phyloP scores from a whole-genome alignment of 2,113 vertebrate genomes.

The Euleptes europaea region DNA sequence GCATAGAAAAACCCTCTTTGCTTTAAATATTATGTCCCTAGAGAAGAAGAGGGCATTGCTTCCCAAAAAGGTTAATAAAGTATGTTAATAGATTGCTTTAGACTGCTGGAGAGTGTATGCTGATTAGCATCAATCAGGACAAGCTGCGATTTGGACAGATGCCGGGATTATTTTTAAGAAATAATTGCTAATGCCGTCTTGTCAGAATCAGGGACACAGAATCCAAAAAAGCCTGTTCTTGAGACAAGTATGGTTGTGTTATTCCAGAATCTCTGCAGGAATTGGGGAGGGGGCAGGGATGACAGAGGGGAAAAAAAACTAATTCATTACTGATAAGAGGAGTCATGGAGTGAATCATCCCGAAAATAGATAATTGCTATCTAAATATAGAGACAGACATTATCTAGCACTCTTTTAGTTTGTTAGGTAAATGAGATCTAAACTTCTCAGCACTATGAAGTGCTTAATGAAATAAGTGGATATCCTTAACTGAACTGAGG shows the following conservation, averaged over 20 bases:
- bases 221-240: not conserved
- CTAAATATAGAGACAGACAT: not conserved
- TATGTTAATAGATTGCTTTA: slow-evolving; percentile 29
- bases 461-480: not conserved
- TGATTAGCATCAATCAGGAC: slow-evolving; percentile 34
- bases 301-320: not conserved
- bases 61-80: slow-evolving; percentile 44
- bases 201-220: slow-evolving; percentile 5
- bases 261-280: not conserved
- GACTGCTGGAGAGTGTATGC: not conserved
- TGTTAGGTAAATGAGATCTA: not conserved
- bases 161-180: not conserved
- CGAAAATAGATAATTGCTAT: not conserved
- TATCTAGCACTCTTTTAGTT: not conserved
- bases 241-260: not conserved
- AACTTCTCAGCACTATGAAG: not conserved
- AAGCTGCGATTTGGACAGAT: slow-evolving; percentile 18
- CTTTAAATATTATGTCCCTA: slow-evolving; percentile 42
- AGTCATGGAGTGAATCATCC: not conserved
- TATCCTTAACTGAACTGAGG: not conserved
- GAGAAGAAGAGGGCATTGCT: slow-evolving; percentile 30
- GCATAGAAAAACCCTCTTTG: not conserved
- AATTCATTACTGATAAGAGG: not conserved
- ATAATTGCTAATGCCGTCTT: not conserved
- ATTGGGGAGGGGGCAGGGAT: not conserved